Evolutionary conservation across 2,888 invertebrate species (phyloP).

Genomic region (Dolomedes plantarius): DNA sequence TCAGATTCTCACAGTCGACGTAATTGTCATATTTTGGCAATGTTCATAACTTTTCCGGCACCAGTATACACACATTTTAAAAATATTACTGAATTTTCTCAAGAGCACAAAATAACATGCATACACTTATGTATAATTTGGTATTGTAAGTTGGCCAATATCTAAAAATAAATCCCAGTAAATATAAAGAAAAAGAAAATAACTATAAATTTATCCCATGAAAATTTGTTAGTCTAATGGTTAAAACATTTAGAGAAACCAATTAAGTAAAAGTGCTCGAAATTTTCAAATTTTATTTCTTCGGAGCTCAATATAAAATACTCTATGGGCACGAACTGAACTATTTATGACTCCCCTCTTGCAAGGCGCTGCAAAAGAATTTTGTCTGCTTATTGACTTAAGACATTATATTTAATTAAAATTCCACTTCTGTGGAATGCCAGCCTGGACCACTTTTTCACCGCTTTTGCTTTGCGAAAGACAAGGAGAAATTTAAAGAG

Average conservation of each 20-base stretch:
- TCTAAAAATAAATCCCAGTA: too few relatives aligned
- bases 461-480: background rate
- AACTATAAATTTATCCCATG: too few relatives aligned
- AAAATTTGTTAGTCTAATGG: too few relatives aligned
- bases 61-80: too few relatives aligned
- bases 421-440: conserved; percentile 5
- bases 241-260: background rate
- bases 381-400: conserved; percentile 16
- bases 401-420: conserved; percentile 16
- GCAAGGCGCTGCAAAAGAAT: conserved; percentile 1
- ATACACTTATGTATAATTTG: too few relatives aligned
- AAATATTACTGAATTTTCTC: too few relatives aligned
- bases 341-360: conserved; percentile 1
- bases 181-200: too few relatives aligned
- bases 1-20: too few relatives aligned
- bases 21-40: too few relatives aligned
- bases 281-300: background rate
- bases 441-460: background rate
- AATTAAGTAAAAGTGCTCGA: background rate
- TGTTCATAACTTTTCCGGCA: too few relatives aligned
- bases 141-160: too few relatives aligned
- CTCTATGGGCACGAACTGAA: background rate
- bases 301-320: background rate
- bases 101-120: too few relatives aligned
- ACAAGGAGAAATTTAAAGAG: background rate